Evolutionary conservation across 2,888 invertebrate species (phyloP).

Genomic region (Trichacis sp.): DNA sequence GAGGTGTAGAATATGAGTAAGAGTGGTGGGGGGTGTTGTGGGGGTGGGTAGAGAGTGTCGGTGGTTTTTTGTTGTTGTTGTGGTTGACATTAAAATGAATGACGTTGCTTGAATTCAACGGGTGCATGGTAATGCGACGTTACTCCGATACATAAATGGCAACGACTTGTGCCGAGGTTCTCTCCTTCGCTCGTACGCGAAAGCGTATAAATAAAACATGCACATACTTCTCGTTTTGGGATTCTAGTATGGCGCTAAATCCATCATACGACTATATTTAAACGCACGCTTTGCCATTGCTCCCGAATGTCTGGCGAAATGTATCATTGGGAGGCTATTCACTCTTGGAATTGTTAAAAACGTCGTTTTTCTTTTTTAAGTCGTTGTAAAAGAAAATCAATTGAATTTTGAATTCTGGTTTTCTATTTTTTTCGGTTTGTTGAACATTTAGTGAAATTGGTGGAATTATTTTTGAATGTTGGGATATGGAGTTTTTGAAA

Average conservation of each 20-base stretch:
- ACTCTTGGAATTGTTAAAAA: not conserved
- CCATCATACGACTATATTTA: conserved; percentile 36
- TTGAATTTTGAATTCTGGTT: no score
- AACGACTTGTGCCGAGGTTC: conserved; percentile 7
- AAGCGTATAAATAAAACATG: conserved; percentile 57
- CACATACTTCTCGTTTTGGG: conserved; percentile 57
- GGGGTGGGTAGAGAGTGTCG: no score
- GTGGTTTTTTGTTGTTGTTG: not conserved
- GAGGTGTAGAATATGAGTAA: no score
- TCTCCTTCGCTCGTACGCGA: conserved; percentile 21
- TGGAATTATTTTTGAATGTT: no score
- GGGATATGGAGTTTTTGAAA: no score
- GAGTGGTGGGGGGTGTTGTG: no score
- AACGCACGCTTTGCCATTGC: conserved; percentile 8
- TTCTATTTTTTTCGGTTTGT: no score
- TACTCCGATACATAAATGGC: conserved; percentile 14
- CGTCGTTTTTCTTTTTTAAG: no score
- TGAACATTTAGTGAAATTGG: no score
- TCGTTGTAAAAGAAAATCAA: no score
- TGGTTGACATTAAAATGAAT: not conserved
- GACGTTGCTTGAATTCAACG: not conserved
- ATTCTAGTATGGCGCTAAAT: conserved; percentile 59
- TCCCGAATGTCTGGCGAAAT: conserved; percentile 9
- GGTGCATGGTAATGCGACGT: conserved; percentile 1
- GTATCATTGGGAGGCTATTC: not conserved